Evolutionary conservation across 2,888 invertebrate species (phyloP), one percentile per base, ranked within the genome.

Genomic region (Lithophane socia): DNA sequence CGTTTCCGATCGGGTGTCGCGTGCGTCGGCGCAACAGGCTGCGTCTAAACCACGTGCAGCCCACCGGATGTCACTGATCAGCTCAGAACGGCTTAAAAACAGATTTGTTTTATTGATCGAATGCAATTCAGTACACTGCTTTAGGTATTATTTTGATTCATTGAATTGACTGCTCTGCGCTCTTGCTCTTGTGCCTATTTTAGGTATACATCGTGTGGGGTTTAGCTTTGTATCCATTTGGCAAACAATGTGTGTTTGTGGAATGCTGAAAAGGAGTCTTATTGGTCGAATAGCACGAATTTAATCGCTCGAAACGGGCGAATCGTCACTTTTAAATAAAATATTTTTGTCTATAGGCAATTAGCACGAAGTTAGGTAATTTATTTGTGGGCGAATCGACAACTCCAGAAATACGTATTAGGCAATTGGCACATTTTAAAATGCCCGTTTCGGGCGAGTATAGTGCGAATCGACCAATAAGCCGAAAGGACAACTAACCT

Each of bases 1-100:
- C 90, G 90, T 90, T 92, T 94, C 94, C 93, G 92, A 94, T 89
- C 77, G 82, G 72, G 87, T 84, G 90, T 92, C 92, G 92, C 93
- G 93, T 93, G 93, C 91, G 91, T 92, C 85, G 83, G 79, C 70
- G 87, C 77, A 78, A 83, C 86, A 82, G 82, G 84, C 87, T 87
- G 85, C 73, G 75, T 81, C 77, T 80, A 86, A 73, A 92, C 91
- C 93, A 94, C 93, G 92, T 90, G 92, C 90, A 90, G 77, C 82
- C 67, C 81, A 85, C 91, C 92, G 95, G 94, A 95, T 93, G 92
- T 88, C 74, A 80, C 84, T 87, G 86, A 93, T 92, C 90, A 91
- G 85, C 86, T 89, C 84, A 89, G 87, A 86, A 83, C 78, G 73
- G 71, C 78, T 89, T 82, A 75, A 78, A 73, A 85, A 83, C 69